Conservation (phyloP, 2,113 vertebrate species). For the Bombycilla garrulus region DNA sequence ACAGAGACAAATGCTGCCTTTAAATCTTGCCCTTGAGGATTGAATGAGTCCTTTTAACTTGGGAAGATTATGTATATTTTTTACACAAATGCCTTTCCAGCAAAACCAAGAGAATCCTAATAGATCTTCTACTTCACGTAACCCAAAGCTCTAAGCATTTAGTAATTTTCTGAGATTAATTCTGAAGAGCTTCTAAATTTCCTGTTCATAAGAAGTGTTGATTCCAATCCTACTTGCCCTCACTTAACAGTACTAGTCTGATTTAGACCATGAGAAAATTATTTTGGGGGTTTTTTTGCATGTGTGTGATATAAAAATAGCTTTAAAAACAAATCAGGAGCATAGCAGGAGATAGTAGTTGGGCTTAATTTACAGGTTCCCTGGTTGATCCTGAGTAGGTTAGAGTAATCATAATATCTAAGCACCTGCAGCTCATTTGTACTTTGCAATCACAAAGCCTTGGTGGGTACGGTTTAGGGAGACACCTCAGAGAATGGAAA, state of each 20-base stretch:
- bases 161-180: not conserved
- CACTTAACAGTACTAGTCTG: not conserved
- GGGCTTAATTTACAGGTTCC: not conserved
- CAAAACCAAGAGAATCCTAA: not conserved
- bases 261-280: not conserved
- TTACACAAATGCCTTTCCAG: not conserved
- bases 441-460: not conserved
- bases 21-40: not conserved
- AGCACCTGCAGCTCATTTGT: not conserved
- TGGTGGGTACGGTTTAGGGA: not conserved
- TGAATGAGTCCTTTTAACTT: conserved; percentile 17
- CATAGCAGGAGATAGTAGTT: not conserved
- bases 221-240: not conserved
- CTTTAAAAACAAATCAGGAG: not conserved
- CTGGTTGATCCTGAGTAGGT: not conserved
- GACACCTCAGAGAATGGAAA: not conserved
- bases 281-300: not conserved
- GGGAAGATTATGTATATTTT: conserved; percentile 4
- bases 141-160: not conserved
- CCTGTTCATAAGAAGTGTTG: not conserved
- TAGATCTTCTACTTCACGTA: not conserved
- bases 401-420: not conserved
- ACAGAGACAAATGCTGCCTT: conserved; percentile 8
- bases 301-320: not conserved
- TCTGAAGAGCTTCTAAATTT: not conserved